phyloP scores from a whole-genome alignment of 2,113 vertebrate species.

The Thunnus thynnus region DNA sequence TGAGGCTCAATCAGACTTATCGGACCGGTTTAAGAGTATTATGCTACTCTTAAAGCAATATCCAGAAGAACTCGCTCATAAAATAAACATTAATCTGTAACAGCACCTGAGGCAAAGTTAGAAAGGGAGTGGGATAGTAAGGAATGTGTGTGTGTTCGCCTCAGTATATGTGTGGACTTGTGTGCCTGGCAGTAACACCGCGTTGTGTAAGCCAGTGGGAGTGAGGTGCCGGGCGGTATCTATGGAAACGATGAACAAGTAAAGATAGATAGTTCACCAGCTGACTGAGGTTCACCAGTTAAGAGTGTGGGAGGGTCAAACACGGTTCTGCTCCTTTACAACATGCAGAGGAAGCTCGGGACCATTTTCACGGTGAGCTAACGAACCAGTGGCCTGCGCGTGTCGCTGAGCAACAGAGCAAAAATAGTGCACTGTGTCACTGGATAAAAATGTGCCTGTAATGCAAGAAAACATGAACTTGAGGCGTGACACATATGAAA shows the following conservation, averaged over 20 bases:
- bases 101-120: conserved; percentile 37
- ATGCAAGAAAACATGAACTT: neutral
- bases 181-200: conserved; percentile 39
- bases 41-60: neutral
- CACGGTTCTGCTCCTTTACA: conserved; percentile 10
- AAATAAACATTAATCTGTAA: conserved; percentile 21
- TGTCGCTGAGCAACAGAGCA: conserved; percentile 10
- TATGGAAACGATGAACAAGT: conserved; percentile 63
- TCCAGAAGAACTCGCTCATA: neutral
- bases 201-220: conserved; percentile 70
- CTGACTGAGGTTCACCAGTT: conserved; percentile 20
- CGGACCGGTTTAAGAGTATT: neutral
- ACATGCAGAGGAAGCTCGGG: neutral
- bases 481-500: neutral
- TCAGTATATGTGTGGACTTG: conserved; percentile 29
- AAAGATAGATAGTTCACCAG: conserved; percentile 46
- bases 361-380: neutral
- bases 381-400: neutral
- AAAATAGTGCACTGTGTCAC: conserved; percentile 22
- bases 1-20: conserved; percentile 1
- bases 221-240: conserved; percentile 67
- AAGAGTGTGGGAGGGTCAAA: conserved; percentile 22
- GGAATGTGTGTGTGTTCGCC: conserved; percentile 33
- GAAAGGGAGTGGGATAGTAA: conserved; percentile 36
- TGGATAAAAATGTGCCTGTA: neutral